A percentile compares a stretch with the other conserved stretches of the same genome.
phyloP scores from a whole-genome alignment of 2,888 invertebrate species.

The Caenorhabditis uteleia region DNA sequence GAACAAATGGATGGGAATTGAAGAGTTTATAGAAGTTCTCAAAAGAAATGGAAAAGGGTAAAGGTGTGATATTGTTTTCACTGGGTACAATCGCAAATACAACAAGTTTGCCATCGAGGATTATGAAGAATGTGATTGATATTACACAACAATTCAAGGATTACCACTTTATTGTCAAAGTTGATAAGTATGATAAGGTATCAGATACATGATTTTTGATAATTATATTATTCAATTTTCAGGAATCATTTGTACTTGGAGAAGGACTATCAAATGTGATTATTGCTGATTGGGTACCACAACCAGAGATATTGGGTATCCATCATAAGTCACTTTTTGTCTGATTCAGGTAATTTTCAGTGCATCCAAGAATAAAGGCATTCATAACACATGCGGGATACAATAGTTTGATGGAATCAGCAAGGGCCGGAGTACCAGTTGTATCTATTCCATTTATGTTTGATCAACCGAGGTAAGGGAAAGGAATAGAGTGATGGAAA shows the following conservation, averaged over 20 bases:
- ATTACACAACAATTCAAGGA: slow-evolving; percentile 41
- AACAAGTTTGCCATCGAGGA: slow-evolving; percentile 32
- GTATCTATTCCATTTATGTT: slow-evolving; percentile 49
- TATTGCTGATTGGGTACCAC: slow-evolving; percentile 51
- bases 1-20: not conserved
- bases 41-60: slow-evolving; percentile 36
- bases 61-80: slow-evolving; percentile 51
- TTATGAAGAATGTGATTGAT: slow-evolving; percentile 47
- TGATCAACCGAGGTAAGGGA: slow-evolving; percentile 39
- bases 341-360: slow-evolving; percentile 10
- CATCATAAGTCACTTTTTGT: not conserved
- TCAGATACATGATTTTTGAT: not conserved
- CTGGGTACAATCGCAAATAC: slow-evolving; percentile 55
- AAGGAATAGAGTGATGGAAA: not conserved
- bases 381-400: slow-evolving; percentile 65
- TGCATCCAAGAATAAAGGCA: slow-evolving; percentile 45
- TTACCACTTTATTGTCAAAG: slow-evolving; percentile 55
- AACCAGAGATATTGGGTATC: slow-evolving; percentile 35
- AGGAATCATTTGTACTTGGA: slow-evolving; percentile 17
- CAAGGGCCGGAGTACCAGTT: slow-evolving; percentile 52
- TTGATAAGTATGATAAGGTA: slow-evolving; percentile 46
- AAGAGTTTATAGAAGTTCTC: slow-evolving; percentile 24
- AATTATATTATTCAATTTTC: not conserved
- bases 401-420: slow-evolving; percentile 62
- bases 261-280: slow-evolving; percentile 29